phyloP scores from a whole-genome alignment of 2,888 invertebrate genomes.

The Hypena proboscidalis region DNA sequence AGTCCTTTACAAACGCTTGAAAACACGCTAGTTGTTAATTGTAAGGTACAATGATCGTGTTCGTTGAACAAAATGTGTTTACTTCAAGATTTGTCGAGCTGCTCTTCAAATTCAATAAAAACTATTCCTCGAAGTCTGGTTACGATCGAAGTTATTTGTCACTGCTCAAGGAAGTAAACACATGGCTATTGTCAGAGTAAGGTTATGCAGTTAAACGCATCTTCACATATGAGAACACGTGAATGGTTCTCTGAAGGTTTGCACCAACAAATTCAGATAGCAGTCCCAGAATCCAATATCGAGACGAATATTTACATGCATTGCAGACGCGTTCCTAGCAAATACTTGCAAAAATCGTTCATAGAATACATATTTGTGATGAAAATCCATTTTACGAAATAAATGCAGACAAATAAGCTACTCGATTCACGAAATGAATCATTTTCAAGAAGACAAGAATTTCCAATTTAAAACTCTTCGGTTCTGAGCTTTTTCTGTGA shows the following conservation, averaged over 20 bases:
- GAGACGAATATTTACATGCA: slow-evolving; percentile 45
- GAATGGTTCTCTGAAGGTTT: no score
- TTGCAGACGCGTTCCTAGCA: slow-evolving; percentile 28
- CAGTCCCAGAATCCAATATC: slow-evolving; percentile 59
- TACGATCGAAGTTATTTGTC: slow-evolving; percentile 19
- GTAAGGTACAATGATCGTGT: slow-evolving; percentile 22
- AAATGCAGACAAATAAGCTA: slow-evolving; percentile 4
- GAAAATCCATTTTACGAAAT: no score
- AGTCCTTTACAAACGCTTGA: slow-evolving; percentile 36
- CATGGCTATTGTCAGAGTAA: no score
- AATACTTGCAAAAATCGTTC: slow-evolving; percentile 25
- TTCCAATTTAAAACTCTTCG: slow-evolving; percentile 14
- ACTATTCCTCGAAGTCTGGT: slow-evolving; percentile 5
- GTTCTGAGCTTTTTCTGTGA: slow-evolving; percentile 8
- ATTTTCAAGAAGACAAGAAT: slow-evolving; percentile 4
- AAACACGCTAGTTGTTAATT: slow-evolving; percentile 31
- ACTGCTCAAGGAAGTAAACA: slow-evolving; percentile 10
- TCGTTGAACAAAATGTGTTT: slow-evolving; percentile 14
- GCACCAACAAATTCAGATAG: slow-evolving; percentile 55
- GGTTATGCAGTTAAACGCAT: no score
- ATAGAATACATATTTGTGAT: no score
- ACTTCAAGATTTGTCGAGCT: slow-evolving; percentile 7
- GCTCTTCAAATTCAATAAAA: slow-evolving; percentile 7
- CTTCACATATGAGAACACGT: no score
- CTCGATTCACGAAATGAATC: neutral